Evolutionary conservation across 2,113 vertebrate genomes (phyloP).

Genomic region (Crypturellus undulatus): DNA sequence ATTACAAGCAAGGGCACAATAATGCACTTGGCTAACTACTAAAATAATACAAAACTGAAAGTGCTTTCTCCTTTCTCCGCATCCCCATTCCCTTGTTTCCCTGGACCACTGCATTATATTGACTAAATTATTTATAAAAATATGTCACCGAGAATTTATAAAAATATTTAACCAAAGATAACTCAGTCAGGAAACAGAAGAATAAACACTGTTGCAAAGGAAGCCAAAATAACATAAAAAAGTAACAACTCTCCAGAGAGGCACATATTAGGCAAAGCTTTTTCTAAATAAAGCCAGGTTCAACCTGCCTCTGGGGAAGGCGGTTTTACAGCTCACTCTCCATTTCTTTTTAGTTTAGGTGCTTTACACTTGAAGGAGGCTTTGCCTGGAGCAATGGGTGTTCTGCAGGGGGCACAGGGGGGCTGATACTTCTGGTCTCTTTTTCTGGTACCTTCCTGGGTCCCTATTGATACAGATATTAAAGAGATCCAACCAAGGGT

Average conservation of each 20-base stretch:
- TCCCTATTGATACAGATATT: not conserved
- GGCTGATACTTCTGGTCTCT: not conserved
- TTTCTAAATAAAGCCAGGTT: not conserved
- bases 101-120: accelerated
- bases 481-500: not conserved
- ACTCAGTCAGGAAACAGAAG: not conserved
- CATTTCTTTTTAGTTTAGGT: not conserved
- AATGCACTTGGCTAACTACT: not conserved
- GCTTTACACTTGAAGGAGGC: not conserved
- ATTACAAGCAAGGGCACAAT: too few relatives aligned
- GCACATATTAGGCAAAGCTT: not conserved
- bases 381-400: not conserved
- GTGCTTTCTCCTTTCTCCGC: not conserved
- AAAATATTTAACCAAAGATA: not conserved
- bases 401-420: not conserved
- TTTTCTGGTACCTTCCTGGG: conserved; percentile 45
- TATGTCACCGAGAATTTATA: not conserved
- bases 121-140: not conserved
- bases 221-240: not conserved
- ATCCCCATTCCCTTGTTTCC: not conserved
- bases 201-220: not conserved
- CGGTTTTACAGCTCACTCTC: not conserved
- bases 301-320: not conserved
- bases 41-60: not conserved
- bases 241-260: not conserved